These are phyloP conservation scores for Seriola rivoliana DNA, from an alignment of 2,113 vertebrate genomes.

Conservation along the genomic window DNA sequence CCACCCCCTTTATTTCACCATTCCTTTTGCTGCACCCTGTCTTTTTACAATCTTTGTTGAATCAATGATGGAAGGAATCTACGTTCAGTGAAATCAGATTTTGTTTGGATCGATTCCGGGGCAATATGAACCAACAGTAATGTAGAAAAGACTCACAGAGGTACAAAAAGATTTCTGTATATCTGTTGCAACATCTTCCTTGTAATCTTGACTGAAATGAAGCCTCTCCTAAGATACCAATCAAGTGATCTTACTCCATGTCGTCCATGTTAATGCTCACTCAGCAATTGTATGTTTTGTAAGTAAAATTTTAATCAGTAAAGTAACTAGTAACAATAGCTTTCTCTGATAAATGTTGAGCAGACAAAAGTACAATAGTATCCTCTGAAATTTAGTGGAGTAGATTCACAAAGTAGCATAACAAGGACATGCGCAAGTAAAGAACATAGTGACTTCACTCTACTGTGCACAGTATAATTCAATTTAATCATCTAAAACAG, in stretches of 20 bases:
- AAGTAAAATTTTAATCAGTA: too few relatives aligned
- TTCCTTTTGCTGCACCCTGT: background rate
- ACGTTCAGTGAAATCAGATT: background rate
- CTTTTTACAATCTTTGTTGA: background rate
- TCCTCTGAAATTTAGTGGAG: background rate
- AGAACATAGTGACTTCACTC: background rate
- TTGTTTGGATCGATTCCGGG: background rate
- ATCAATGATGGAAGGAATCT: background rate
- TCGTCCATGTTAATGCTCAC: slow-evolving; percentile 14
- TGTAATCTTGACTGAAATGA: background rate
- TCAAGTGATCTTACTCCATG: background rate
- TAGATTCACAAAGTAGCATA: background rate
- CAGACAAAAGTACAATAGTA: too few relatives aligned
- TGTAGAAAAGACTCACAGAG: background rate
- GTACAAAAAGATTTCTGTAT: background rate
- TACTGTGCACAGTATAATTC: too few relatives aligned
- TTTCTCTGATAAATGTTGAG: too few relatives aligned
- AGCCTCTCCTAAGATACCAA: background rate
- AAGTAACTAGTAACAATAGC: too few relatives aligned
- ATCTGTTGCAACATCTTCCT: background rate
- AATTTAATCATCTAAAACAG: too few relatives aligned
- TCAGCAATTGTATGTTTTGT: background rate
- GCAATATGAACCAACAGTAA: background rate
- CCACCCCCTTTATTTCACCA: background rate
- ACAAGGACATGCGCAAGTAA: background rate